phyloP scores from a whole-genome alignment of 2,113 vertebrate genomes.

The Solea solea region DNA sequence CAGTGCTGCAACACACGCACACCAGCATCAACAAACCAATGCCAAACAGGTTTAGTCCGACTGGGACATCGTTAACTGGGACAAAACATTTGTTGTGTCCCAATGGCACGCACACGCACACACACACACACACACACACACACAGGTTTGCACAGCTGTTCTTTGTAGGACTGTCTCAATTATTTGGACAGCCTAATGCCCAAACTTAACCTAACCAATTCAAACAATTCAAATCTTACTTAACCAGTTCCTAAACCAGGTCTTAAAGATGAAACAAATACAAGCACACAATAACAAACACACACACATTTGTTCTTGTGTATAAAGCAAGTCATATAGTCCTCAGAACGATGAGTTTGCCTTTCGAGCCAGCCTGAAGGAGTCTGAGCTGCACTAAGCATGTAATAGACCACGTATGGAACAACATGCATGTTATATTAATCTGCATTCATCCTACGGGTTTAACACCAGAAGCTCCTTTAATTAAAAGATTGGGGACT shows the following conservation, averaged over 20 bases:
- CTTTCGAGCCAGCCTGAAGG: constrained; percentile 14
- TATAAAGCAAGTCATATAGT: constrained; percentile 3
- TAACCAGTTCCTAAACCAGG: too few relatives aligned
- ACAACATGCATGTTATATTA: constrained; percentile 25
- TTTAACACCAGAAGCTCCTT: constrained; percentile 31
- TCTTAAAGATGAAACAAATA: too few relatives aligned
- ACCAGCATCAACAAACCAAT: constrained; percentile 82
- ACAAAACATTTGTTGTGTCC: constrained; percentile 72
- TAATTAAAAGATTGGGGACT: constrained; percentile 52
- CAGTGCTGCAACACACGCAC: constrained; percentile 69
- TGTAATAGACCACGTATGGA: constrained; percentile 28
- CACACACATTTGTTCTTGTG: too few relatives aligned
- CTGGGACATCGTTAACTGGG: constrained; percentile 73
- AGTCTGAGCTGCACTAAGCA: constrained; percentile 2
- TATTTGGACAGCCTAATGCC: too few relatives aligned
- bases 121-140: constrained; percentile 3
- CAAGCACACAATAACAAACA: too few relatives aligned
- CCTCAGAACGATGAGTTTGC: constrained; percentile 19
- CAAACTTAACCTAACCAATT: too few relatives aligned
- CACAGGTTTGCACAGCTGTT: background rate
- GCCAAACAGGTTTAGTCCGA: constrained; percentile 75
- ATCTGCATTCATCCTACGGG: constrained; percentile 30
- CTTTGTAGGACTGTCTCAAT: too few relatives aligned
- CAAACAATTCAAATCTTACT: too few relatives aligned
- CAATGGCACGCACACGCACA: constrained; percentile 4